Evolutionary conservation across 2,113 vertebrate species (phyloP).

Genomic region (Larimichthys polyactis): DNA sequence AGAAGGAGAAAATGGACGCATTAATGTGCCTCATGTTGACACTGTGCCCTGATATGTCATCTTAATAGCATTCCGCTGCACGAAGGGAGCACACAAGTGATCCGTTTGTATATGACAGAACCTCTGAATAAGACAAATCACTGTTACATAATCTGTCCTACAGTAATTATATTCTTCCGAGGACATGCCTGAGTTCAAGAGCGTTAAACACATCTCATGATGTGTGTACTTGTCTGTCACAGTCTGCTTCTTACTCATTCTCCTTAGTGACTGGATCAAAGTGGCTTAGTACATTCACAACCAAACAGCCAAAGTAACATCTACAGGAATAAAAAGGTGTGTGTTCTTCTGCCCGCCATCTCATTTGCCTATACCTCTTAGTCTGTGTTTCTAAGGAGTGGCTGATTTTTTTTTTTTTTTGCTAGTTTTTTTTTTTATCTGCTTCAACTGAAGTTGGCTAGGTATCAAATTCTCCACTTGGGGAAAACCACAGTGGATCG

Average conservation of each 20-base stretch:
- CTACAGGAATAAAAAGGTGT: conserved; percentile 40
- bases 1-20: conserved; percentile 7
- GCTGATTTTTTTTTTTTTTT: conserved; percentile 28
- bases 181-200: background rate
- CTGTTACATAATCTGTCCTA: conserved; percentile 14
- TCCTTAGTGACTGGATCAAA: conserved; percentile 23
- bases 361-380: conserved; percentile 62
- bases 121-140: conserved; percentile 1
- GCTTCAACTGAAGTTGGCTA: conserved; percentile 73
- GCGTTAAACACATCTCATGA: conserved; percentile 11
- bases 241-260: conserved; percentile 9
- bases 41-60: conserved; percentile 37
- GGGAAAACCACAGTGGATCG: conserved; percentile 59
- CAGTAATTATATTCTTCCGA: conserved; percentile 9
- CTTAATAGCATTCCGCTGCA: conserved; percentile 23
- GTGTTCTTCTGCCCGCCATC: conserved; percentile 27
- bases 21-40: conserved; percentile 49
- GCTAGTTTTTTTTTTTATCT: conserved; percentile 19
- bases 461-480: conserved; percentile 67
- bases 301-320: conserved; percentile 7
- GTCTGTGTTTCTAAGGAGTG: conserved; percentile 61
- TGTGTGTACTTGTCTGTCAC: background rate
- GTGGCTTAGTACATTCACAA: conserved; percentile 13
- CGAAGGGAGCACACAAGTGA: background rate
- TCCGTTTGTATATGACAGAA: background rate